Conservation (phyloP, 2,888 invertebrate species). For the Nemoura dubitans region DNA sequence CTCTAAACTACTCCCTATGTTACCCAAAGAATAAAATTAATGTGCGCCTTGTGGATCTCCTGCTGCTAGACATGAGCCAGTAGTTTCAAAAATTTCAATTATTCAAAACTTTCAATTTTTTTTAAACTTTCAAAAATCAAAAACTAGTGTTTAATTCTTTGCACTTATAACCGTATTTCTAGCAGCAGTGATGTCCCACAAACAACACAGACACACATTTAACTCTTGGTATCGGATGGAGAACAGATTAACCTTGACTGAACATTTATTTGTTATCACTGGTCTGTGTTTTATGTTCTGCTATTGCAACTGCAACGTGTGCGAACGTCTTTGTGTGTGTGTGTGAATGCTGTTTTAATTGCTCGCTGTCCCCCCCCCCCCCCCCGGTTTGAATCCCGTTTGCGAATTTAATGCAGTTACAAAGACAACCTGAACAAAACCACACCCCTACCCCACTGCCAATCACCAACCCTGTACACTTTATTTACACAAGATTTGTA, state of each 20-base stretch:
- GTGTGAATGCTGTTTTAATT: neutral
- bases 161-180: too few species aligned
- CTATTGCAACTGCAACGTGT: constrained; percentile 4
- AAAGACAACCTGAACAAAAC: neutral
- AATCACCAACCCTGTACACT: neutral
- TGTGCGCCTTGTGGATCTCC: too few species aligned
- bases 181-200: too few species aligned
- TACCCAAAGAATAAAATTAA: too few species aligned
- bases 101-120: too few species aligned
- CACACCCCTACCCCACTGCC: neutral
- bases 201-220: too few species aligned
- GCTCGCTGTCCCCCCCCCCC: neutral
- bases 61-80: too few species aligned
- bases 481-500: neutral
- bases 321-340: constrained; percentile 1
- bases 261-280: neutral
- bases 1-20: too few species aligned
- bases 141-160: too few species aligned
- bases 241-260: neutral
- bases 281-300: neutral
- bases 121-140: too few species aligned
- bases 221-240: too few species aligned
- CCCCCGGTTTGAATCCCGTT: neutral
- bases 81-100: too few species aligned
- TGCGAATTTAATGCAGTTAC: neutral